phyloP scores from a whole-genome alignment of 64 coral and sea anemone genomes.

The Dendronephthya gigantea region DNA sequence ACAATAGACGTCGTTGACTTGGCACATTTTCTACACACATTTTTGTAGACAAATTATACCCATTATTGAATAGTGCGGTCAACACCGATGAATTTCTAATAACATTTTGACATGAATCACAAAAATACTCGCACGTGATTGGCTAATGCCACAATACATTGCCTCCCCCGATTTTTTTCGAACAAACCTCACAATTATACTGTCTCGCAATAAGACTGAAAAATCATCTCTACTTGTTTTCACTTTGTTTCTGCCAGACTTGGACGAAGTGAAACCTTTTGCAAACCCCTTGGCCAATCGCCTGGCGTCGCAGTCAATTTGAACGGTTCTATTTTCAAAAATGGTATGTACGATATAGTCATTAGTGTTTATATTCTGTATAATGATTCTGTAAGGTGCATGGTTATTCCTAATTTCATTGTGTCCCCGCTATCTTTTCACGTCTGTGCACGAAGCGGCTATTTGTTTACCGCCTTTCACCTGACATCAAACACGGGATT shows the following conservation, averaged over 20 bases:
- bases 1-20: no score
- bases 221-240: no score
- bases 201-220: neutral
- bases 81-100: neutral
- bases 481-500: neutral
- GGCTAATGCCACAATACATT: neutral
- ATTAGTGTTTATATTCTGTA: neutral
- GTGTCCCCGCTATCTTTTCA: no score
- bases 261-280: no score
- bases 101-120: neutral
- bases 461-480: neutral
- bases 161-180: neutral
- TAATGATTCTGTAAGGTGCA: neutral
- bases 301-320: no score
- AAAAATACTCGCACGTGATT: neutral
- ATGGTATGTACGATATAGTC: neutral
- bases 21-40: no score
- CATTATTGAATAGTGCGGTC: no score
- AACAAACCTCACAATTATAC: neutral
- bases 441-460: neutral
- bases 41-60: no score
- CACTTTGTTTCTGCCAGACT: no score
- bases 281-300: no score
- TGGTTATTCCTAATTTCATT: neutral
- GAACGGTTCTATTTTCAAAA: neutral